A percentile compares a stretch with the other conserved stretches of the same genome.
Conservation (phyloP, 2,797 vertebrate genomes). For the Chiroxiphia lanceolata region DNA sequence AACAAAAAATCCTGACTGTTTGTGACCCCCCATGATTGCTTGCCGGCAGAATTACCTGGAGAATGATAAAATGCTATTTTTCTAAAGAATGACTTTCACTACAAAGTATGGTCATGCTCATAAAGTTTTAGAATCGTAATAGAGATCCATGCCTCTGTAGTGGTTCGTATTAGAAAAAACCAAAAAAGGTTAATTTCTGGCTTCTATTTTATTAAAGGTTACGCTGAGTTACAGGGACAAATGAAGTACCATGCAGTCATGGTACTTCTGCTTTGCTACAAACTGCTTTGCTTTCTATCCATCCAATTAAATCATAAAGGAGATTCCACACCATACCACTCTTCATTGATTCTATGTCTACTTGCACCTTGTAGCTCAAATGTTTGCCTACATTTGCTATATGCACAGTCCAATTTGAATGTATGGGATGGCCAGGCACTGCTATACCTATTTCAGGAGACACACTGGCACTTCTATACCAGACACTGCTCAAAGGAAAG, state of each 20-base stretch:
- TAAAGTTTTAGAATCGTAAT: neutral
- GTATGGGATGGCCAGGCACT: neutral
- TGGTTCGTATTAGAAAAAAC: neutral
- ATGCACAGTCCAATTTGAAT: neutral
- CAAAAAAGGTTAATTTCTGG: neutral
- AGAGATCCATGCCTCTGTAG: neutral
- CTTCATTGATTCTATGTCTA: neutral
- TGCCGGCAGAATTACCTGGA: neutral
- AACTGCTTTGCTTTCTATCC: neutral
- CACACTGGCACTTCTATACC: neutral
- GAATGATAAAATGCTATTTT: neutral
- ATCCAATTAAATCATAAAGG: neutral
- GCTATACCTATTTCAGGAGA: neutral
- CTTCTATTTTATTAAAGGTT: neutral
- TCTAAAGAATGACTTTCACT: neutral
- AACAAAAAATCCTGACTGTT: neutral
- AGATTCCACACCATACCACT: neutral
- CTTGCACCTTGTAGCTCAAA: neutral
- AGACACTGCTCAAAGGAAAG: neutral
- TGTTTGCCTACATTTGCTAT: neutral
- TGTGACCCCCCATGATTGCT: neutral
- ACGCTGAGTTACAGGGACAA: neutral
- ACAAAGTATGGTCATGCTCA: neutral
- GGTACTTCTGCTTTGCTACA: too few species aligned
- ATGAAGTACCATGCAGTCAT: neutral